phyloP scores from a whole-genome alignment of 2,888 invertebrate genomes.

The Steinernema hermaphroditum region DNA sequence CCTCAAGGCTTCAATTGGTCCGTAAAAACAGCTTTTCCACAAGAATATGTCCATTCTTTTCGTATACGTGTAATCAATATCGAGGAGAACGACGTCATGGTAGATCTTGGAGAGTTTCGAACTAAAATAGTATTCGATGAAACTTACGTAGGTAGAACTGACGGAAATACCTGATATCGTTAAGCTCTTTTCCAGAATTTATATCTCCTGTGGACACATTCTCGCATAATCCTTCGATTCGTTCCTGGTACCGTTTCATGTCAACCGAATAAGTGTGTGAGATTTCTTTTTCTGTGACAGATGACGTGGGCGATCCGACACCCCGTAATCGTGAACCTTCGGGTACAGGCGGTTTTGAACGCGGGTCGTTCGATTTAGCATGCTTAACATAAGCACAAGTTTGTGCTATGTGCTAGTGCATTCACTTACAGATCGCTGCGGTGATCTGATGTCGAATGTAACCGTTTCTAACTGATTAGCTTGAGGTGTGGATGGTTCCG shows the following conservation, averaged over 20 bases:
- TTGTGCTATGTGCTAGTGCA: neutral
- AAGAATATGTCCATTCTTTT: slow-evolving; percentile 34
- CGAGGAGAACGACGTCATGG: slow-evolving; percentile 9
- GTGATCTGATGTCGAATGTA: neutral
- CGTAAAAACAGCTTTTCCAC: slow-evolving; percentile 42
- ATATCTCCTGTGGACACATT: slow-evolving; percentile 9
- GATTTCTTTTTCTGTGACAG: slow-evolving; percentile 4
- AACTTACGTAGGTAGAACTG: too few relatives aligned
- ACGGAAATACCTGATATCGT: neutral
- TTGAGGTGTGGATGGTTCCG: slow-evolving; percentile 4
- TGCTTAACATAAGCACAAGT: neutral
- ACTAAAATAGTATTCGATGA: slow-evolving; percentile 27
- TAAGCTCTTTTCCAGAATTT: slow-evolving; percentile 3
- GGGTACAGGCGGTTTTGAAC: neutral
- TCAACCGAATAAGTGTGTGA: neutral
- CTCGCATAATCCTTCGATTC: slow-evolving; percentile 11
- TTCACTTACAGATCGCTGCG: neutral
- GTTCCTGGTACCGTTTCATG: slow-evolving; percentile 4
- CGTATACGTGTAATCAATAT: slow-evolving; percentile 31
- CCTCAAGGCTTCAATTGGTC: slow-evolving; percentile 35
- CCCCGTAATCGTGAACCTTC: neutral
- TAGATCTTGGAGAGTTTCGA: slow-evolving; percentile 31
- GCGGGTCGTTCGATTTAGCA: neutral
- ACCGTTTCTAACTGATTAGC: slow-evolving; percentile 9
- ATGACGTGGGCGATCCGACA: neutral